Percentiles rank a stretch among this genome's conserved stretches.
Conservation (phyloP, 1,140 invertebrate species). For the Mamestra configurata region DNA sequence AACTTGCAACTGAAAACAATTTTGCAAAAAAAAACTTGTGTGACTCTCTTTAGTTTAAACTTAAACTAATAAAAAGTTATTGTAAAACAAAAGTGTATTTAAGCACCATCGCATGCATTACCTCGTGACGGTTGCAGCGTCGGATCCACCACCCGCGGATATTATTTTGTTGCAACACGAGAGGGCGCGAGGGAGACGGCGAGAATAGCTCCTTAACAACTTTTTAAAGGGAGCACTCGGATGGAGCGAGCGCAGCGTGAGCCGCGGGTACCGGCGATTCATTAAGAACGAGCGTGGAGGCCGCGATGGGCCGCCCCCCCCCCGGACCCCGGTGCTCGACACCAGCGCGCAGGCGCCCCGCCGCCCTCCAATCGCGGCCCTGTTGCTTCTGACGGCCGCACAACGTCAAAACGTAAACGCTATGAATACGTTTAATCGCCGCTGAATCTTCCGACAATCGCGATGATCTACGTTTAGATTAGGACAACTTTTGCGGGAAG, state of each 20-base stretch:
- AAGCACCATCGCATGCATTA: conserved; percentile 65
- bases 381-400: conserved; percentile 83
- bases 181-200: conserved; percentile 79
- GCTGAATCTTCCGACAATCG: conserved; percentile 78
- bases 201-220: conserved; percentile 71
- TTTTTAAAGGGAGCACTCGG: conserved; percentile 78
- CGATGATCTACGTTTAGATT: conserved; percentile 72
- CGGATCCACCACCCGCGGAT: conserved; percentile 62
- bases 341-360: conserved; percentile 70
- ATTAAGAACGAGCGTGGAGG: conserved; percentile 83
- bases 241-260: conserved; percentile 75
- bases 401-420: conserved; percentile 79
- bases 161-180: conserved; percentile 68
- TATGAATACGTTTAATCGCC: conserved; percentile 85
- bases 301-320: conserved; percentile 71
- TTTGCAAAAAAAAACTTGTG: conserved; percentile 19
- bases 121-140: conserved; percentile 67
- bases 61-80: conserved; percentile 51
- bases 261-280: conserved; percentile 84
- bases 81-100: conserved; percentile 60
- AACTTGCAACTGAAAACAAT: conserved; percentile 36
- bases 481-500: conserved; percentile 63
- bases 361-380: conserved; percentile 75
- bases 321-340: conserved; percentile 43
- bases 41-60: not conserved